phyloP scores from a whole-genome alignment of 1,140 invertebrate species.

The Diploscapter pachys region DNA sequence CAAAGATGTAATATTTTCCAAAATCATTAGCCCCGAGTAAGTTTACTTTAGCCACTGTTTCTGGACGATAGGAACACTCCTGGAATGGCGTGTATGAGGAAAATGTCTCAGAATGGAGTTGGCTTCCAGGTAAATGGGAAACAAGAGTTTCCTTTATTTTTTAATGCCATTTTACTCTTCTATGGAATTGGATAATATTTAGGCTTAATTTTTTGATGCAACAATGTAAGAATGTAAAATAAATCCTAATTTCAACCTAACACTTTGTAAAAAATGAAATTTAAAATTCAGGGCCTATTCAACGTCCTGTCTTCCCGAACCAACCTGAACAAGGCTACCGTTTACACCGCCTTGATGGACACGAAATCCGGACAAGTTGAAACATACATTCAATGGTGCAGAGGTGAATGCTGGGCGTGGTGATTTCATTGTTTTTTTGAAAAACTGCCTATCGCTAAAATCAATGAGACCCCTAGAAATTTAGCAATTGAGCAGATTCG shows the following conservation, averaged over 20 bases:
- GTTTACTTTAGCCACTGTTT: conserved; percentile 57
- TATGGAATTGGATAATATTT: no score
- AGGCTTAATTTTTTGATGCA: no score
- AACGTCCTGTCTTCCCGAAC: conserved; percentile 35
- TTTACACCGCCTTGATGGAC: conserved; percentile 43
- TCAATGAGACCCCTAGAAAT: no score
- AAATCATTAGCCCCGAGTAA: no score
- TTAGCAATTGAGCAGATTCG: no score
- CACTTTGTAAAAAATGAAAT: no score
- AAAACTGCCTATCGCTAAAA: no score
- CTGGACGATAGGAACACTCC: conserved; percentile 64
- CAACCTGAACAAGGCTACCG: conserved; percentile 45
- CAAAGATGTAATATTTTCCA: conserved; percentile 9
- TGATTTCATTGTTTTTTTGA: not conserved
- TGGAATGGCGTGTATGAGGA: conserved; percentile 60
- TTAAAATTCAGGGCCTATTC: conserved; percentile 20
- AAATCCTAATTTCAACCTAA: no score
- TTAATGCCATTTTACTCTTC: no score
- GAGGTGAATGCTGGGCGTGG: conserved; percentile 43
- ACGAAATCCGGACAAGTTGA: conserved; percentile 38
- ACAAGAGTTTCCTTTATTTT: no score
- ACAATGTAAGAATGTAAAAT: no score
- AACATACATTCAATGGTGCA: conserved; percentile 43
- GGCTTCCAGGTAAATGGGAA: conserved; percentile 36
- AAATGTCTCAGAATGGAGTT: conserved; percentile 41